These are phyloP conservation scores for Apodemus agrarius DNA, from an alignment of 2,797 vertebrate genomes.

Conservation along the genomic window DNA sequence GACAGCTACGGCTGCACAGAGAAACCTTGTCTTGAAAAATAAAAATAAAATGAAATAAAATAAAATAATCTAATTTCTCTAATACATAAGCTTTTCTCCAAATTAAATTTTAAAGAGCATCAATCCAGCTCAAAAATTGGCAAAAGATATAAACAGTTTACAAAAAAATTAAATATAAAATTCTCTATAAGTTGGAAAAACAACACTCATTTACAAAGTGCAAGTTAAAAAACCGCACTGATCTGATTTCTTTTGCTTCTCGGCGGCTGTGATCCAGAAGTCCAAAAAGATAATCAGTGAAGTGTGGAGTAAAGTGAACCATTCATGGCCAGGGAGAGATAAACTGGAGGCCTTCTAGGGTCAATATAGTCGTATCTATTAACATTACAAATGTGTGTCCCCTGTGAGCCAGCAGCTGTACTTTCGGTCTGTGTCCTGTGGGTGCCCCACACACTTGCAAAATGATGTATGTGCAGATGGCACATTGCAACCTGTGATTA, in stretches of 20 bases:
- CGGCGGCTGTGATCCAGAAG: slow-evolving; percentile 41
- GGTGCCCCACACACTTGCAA: slow-evolving; percentile 28
- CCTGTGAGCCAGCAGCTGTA: slow-evolving; percentile 33
- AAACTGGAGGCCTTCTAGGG: slow-evolving; percentile 53
- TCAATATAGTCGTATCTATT: slow-evolving; percentile 57
- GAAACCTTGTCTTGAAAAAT: too few species aligned
- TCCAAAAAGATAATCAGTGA: background rate
- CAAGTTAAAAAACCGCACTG: background rate
- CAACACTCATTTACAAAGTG: background rate
- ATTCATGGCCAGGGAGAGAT: slow-evolving; percentile 52
- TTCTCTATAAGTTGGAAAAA: slow-evolving; percentile 11
- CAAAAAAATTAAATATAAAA: slow-evolving; percentile 46
- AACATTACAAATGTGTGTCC: slow-evolving; percentile 63
- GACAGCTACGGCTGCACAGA: too few species aligned
- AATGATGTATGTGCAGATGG: background rate
- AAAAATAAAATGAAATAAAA: background rate
- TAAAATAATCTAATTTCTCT: background rate
- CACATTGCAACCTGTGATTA: background rate
- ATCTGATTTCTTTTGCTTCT: slow-evolving; percentile 5
- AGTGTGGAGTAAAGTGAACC: background rate
- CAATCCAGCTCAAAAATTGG: slow-evolving; percentile 5
- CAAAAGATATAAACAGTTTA: slow-evolving; percentile 26
- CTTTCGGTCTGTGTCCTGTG: slow-evolving; percentile 34
- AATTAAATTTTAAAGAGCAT: slow-evolving; percentile 30
- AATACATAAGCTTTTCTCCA: background rate